These are phyloP conservation scores for Pseudomyrmex flavicornis DNA, from an alignment of 1,140 invertebrate species.

Conservation along the genomic window DNA sequence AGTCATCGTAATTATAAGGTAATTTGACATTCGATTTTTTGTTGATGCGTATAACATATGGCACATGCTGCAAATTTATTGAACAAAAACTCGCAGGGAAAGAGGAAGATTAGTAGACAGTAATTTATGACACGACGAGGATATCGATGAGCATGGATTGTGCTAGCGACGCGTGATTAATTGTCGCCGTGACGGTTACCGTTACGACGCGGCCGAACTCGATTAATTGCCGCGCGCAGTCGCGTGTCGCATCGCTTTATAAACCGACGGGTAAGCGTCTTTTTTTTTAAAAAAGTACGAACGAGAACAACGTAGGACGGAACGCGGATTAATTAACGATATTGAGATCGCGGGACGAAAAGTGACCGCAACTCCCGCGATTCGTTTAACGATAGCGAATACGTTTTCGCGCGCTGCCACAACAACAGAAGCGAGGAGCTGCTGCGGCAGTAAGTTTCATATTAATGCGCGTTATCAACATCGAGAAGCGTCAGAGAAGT, in stretches of 20 bases:
- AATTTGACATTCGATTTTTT: conserved; percentile 6
- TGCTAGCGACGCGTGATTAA: conserved; percentile 66
- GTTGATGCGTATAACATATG: not conserved
- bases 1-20: not conserved
- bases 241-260: conserved; percentile 31
- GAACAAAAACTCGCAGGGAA: conserved; percentile 14
- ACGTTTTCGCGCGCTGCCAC: conserved; percentile 42
- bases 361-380: not conserved
- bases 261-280: conserved; percentile 51
- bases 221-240: conserved; percentile 66
- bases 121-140: conserved; percentile 61
- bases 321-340: conserved; percentile 56
- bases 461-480: conserved; percentile 48
- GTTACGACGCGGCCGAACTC: conserved; percentile 62
- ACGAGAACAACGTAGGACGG: conserved; percentile 1
- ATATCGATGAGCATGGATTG: conserved; percentile 68
- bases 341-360: conserved; percentile 33
- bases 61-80: conserved; percentile 15
- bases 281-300: conserved; percentile 42
- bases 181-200: conserved; percentile 68
- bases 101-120: conserved; percentile 17
- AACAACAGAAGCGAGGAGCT: not conserved
- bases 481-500: conserved; percentile 33
- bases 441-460: conserved; percentile 39
- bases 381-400: conserved; percentile 36